phyloP scores from a whole-genome alignment of 2,888 invertebrate genomes.

The Crioceris asparagi region DNA sequence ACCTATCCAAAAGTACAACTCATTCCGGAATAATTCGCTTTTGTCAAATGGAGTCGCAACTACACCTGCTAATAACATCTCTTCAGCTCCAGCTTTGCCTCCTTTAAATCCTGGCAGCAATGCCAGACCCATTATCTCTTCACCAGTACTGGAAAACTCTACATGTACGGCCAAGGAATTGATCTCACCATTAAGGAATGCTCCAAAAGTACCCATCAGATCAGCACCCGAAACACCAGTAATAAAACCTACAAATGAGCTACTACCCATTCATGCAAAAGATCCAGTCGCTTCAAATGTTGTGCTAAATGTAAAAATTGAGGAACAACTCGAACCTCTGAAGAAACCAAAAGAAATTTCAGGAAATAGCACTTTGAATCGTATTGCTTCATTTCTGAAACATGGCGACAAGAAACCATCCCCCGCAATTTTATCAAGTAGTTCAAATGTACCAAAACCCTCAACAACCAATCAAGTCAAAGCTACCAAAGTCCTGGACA shows the following conservation, averaged over 20 bases:
- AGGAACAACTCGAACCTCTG: conserved; percentile 35
- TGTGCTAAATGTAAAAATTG: conserved; percentile 4
- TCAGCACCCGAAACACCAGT: conserved; percentile 48
- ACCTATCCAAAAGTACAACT: conserved; percentile 25
- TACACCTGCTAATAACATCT: conserved; percentile 33
- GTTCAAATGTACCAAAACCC: conserved; percentile 47
- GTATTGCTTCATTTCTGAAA: conserved; percentile 67
- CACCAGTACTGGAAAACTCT: conserved; percentile 70
- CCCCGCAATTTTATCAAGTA: conserved; percentile 35
- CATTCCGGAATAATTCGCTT: conserved; percentile 37
- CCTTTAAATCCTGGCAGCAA: conserved; percentile 51
- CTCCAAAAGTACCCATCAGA: conserved; percentile 48
- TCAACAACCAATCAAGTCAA: conserved; percentile 49
- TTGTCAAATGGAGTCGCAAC: conserved; percentile 28
- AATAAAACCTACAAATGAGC: conserved; percentile 21
- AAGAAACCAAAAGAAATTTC: conserved; percentile 42
- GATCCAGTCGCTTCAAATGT: neutral
- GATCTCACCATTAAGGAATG: conserved; percentile 50
- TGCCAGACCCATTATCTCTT: conserved; percentile 67
- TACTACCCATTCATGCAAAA: too few species aligned
- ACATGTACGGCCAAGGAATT: conserved; percentile 69
- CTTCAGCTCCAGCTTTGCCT: conserved; percentile 47
- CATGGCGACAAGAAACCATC: conserved; percentile 45
- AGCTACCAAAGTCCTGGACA: conserved; percentile 56
- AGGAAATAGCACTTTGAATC: conserved; percentile 48